These are phyloP conservation scores for Oxycera nigricornis DNA, from an alignment of 2,888 invertebrate genomes.

Conservation along the genomic window DNA sequence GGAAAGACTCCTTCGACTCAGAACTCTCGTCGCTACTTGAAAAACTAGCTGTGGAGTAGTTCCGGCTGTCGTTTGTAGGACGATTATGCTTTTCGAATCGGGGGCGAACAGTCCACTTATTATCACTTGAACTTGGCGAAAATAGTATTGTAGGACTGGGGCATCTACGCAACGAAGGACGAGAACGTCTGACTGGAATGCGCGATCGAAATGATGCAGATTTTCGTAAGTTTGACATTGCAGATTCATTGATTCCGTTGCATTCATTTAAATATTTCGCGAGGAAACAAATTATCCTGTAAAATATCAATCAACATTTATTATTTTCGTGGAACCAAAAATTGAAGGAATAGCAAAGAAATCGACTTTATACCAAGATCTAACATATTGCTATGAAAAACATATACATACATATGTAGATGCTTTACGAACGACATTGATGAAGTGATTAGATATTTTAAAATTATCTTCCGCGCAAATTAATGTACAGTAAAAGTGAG, in stretches of 20 bases:
- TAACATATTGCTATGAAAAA: too few relatives aligned
- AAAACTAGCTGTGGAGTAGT: constrained; percentile 52
- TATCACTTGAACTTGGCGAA: constrained; percentile 13
- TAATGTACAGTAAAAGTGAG: too few relatives aligned
- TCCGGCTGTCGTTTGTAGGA: constrained; percentile 42
- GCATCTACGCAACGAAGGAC: constrained; percentile 50
- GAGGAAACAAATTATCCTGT: too few relatives aligned
- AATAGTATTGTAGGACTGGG: constrained; percentile 49
- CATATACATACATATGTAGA: too few relatives aligned
- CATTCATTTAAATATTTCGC: too few relatives aligned
- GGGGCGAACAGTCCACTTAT: constrained; percentile 5
- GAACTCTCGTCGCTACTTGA: constrained; percentile 55
- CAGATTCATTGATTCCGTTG: constrained; percentile 37
- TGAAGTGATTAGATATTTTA: too few relatives aligned
- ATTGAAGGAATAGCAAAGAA: too few relatives aligned
- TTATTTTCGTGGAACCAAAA: too few relatives aligned
- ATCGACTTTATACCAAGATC: too few relatives aligned
- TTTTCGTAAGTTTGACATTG: constrained; percentile 54
- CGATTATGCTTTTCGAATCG: constrained; percentile 18
- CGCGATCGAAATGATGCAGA: constrained; percentile 55
- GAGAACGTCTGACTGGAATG: constrained; percentile 53
- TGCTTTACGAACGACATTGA: too few relatives aligned
- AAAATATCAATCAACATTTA: too few relatives aligned
- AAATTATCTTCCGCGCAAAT: too few relatives aligned
- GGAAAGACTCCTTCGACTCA: constrained; percentile 53